Base-by-base conservation (phyloP, 2,888 invertebrate species). In the Apantesis nais region DNA sequence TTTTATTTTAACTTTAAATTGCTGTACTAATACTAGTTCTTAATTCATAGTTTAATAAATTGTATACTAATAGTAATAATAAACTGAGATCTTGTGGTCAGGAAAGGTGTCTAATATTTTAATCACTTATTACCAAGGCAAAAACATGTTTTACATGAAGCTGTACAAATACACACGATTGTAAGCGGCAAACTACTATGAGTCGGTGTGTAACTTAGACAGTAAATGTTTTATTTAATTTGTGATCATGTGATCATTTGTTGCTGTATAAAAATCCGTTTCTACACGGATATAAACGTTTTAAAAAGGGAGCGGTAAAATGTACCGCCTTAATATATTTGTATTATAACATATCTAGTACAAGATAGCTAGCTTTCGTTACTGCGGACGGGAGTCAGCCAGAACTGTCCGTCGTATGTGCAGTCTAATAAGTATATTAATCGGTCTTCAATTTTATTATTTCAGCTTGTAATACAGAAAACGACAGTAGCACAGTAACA, bases 401-500 rank as follows among this genome's bases (percentile, higher is more conserved):
- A 55, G 25, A 5, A 25, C 25, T 25, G 25, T 25, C 14, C n/a
- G n/a, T 52, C 9, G n/a, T 52, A 22, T 11, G 9, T 1, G n/a
- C 48, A 22, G 52, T 52, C n/a, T n/a, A 52, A n/a, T n/a, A 52
- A n/a, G 3, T 52, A n/a, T 52, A n/a, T 52, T 48, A 66, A 66
- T 55, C 37, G n/a, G 19, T 55, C 16, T 66, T 25, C 1, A 52
- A 34, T 39, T 66, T 39, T 0, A 31, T 52, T 68, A 44, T 72
- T 93, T 81, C 93, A 95, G 94, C 94, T 79, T 92, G 93, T 87
- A 93, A 86, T 75, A 83, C 86, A 66, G 93, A 93, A 77, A 89
- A 78, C 70, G 89, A 89, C 74, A 88, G 77, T 68, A 70, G 86
- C 62, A 77, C 82, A 29, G 75, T 86, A 31, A 86, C 87, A 70